These are phyloP conservation scores for Coecobrya sp. DNA, from an alignment of 2,888 invertebrate species.

Conservation along the genomic window DNA sequence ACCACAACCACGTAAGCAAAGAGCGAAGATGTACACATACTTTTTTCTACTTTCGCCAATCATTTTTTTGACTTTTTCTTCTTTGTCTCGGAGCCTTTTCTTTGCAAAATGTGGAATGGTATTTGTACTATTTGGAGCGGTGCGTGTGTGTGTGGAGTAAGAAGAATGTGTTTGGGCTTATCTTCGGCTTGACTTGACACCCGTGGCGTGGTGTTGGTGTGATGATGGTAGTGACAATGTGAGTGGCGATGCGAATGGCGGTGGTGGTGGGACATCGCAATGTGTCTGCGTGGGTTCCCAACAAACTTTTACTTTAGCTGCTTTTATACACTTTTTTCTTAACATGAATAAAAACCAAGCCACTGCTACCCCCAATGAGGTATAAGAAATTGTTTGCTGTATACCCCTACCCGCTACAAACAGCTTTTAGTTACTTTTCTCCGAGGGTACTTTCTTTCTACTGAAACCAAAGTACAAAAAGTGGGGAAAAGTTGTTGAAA, in stretches of 20 bases:
- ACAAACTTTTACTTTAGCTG: conserved; percentile 35
- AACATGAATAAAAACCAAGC: background rate
- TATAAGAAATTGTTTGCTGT: too few relatives aligned
- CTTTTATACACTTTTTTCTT: conserved; percentile 3
- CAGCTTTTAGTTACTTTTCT: conserved; percentile 54
- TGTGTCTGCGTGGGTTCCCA: background rate
- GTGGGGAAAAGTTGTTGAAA: conserved; percentile 44
- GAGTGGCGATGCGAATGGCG: background rate
- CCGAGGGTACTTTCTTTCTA: conserved; percentile 33
- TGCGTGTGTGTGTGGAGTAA: conserved; percentile 6
- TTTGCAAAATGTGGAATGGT: conserved; percentile 25
- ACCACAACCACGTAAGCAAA: background rate
- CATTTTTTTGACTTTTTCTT: conserved; percentile 45
- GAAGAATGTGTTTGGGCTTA: conserved; percentile 59
- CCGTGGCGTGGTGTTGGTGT: conserved; percentile 31
- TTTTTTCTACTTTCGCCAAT: conserved; percentile 63
- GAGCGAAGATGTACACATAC: conserved; percentile 16
- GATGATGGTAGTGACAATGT: conserved; percentile 49
- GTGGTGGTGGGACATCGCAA: conserved; percentile 13
- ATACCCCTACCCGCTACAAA: background rate
- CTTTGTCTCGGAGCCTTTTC: conserved; percentile 4
- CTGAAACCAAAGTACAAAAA: conserved; percentile 65
- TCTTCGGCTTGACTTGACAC: conserved; percentile 68
- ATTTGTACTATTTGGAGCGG: conserved; percentile 26
- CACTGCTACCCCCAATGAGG: background rate